Evolutionary conservation across 2,113 vertebrate genomes (phyloP), one percentile per base, ranked within the genome.

Genomic region (Sinocyclocheilus anshuiensis): DNA sequence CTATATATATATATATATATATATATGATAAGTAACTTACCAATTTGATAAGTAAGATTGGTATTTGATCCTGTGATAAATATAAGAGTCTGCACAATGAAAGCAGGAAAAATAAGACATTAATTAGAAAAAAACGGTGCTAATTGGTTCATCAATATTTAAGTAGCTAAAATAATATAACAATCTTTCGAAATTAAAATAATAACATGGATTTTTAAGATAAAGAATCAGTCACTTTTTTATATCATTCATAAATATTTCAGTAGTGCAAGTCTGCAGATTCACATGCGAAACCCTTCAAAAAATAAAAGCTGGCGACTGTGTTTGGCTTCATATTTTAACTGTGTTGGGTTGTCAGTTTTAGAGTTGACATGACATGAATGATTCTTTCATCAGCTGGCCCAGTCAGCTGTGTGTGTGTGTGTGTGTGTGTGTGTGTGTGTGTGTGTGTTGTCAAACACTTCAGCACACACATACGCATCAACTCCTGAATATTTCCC

Each of bases 301-400:
- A n/a, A 39, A 84, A 36, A 55, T 50, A 53, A 55, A 59, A 87
- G 59, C 55, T 80, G 53, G 67, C 18, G 33, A 45, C 45, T 61
- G 67, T 15, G 18, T 80, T 74, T 53, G 57, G 29, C 53, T 80
- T 61, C 55, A 69, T 84, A 50, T 87, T 87, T 75, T 67, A 85
- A 53, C 61, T 86, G 48, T 22, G 50, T 24, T 7, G 77, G 77
- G 9, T 67, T 84, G 84, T 76, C 83, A 81, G 59, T 80, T 82
- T 74, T 61, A 61, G 72, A 78, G 45, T 75, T 72, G 79, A 74
- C 79, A 83, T 88, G 84, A 78, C 87, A 78, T 86, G 83, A 67
- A 88, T 83, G 84, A 88, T 59, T 74, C 48, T 69, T 55, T 80
- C 36, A 71, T 85, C 74, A 86, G 81, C 57, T 88, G 75, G 75